Percentiles rank a stretch among this genome's conserved stretches.
These are phyloP conservation scores for Xanthia icteritia DNA, from an alignment of 2,888 invertebrate genomes.

Conservation along the genomic window DNA sequence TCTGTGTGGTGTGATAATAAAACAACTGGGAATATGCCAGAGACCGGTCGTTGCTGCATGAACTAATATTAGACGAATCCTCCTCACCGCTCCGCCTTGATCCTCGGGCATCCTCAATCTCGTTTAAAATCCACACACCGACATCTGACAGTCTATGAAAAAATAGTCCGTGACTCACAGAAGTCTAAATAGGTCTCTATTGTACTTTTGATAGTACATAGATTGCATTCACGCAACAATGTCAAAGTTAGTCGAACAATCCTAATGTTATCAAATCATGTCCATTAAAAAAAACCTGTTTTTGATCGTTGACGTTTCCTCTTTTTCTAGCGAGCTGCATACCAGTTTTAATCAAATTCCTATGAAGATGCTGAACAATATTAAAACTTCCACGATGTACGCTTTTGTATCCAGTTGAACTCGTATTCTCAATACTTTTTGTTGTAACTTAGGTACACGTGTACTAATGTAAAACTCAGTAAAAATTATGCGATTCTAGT, in stretches of 20 bases:
- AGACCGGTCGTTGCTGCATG: constrained; percentile 9
- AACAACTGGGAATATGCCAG: constrained; percentile 7
- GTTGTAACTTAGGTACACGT: not conserved
- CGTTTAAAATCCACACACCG: constrained; percentile 8
- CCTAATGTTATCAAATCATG: constrained; percentile 35
- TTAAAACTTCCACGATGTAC: not conserved
- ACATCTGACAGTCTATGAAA: constrained; percentile 24
- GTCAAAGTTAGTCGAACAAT: constrained; percentile 16
- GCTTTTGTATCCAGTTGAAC: not conserved
- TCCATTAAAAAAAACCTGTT: constrained; percentile 30
- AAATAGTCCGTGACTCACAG: constrained; percentile 44
- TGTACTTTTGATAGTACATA: constrained; percentile 4
- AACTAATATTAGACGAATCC: constrained; percentile 49
- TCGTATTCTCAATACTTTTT: not conserved
- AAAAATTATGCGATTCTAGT: not conserved
- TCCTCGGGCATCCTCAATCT: constrained; percentile 61
- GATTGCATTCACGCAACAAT: constrained; percentile 11
- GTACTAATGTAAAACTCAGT: not conserved
- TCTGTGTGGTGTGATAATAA: not conserved
- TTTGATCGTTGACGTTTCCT: not conserved
- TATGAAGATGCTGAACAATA: not conserved
- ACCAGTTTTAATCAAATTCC: constrained; percentile 5
- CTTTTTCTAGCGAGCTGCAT: not conserved
- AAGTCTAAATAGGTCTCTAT: constrained; percentile 20
- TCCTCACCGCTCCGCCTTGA: not conserved